phyloP scores from a whole-genome alignment of 2,888 invertebrate species.

The Malacosoma neustria region DNA sequence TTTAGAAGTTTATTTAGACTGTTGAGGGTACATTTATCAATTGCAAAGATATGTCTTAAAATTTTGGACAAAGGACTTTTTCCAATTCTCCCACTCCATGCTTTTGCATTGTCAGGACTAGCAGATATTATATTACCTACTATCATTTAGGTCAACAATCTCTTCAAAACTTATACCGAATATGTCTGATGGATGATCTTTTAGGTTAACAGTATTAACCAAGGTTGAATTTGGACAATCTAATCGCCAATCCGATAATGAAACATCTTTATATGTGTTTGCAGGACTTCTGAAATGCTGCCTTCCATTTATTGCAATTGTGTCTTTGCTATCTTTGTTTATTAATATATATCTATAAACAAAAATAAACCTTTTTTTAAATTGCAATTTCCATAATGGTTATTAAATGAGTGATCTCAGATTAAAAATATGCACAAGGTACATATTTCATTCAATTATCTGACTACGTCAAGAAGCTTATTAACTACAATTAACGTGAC shows the following conservation, averaged over 20 bases:
- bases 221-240: conserved; percentile 81
- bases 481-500: neutral
- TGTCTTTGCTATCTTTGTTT: too few species aligned
- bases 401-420: neutral
- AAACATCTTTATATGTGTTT: conserved; percentile 91
- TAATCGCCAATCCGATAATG: conserved; percentile 91
- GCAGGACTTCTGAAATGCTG: conserved; percentile 98
- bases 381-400: neutral
- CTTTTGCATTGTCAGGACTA: conserved; percentile 90
- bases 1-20: too few species aligned
- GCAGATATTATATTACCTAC: conserved; percentile 98
- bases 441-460: neutral
- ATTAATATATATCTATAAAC: too few species aligned
- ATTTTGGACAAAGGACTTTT: conserved; percentile 90
- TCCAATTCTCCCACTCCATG: conserved; percentile 97
- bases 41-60: too few species aligned
- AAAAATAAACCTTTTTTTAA: neutral
- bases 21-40: too few species aligned
- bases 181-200: conserved; percentile 87
- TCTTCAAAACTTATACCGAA: conserved; percentile 99
- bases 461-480: neutral
- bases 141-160: conserved; percentile 98
- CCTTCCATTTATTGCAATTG: conserved; percentile 99
- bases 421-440: neutral
- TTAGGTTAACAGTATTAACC: conserved; percentile 58